Evolutionary conservation across 2,888 invertebrate genomes (phyloP), one percentile per base, ranked within the genome.

Genomic region (Coecobrya sp.): DNA sequence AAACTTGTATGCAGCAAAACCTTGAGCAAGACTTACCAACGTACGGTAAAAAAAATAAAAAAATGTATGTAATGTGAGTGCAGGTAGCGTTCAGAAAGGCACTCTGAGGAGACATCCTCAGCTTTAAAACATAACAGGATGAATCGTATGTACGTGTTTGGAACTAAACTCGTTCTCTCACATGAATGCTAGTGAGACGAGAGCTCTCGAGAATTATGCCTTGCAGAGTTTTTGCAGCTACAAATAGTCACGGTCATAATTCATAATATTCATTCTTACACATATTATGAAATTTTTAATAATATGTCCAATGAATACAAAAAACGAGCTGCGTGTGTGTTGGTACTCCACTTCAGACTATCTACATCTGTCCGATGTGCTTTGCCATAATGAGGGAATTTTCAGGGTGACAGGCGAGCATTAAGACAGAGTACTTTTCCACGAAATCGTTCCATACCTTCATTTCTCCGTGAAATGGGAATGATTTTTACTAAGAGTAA

Each of bases 371-470:
- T 70, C 70, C 5, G 19, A 70, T 36, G 30, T 70, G 36, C 68
- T 70, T 70, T 70, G 25, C 42, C 11, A 10, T 73, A 73, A 73
- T 73, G 70, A 73, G 70, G 19, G 42, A 73, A 73, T 42, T 73
- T 73, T 36, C 42, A 19, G 42, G 70, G 19, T 36, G 42, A 73
- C 42, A 73, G 70, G 30, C 42, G 11, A 16, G 70, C 36, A 19
- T 70, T 36, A 70, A 42, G n/a, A 19, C 4, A 42, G 22, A 42
- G 36, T 52, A 79, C 79, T 79, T 79, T 84, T 62, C 62, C 42
- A 30, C 36, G 65, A 59, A 84, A 84, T 84, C 65, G 19, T 42
- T 62, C 62, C 59, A 10, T 25, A 0, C 16, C n/a, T 55, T 55
- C n/a, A 30, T 62, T 62, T 8, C 59, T 59, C 70, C 4, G 7